Evolutionary conservation across 2,888 invertebrate genomes (phyloP).

Genomic region (Allolobophora icterica): DNA sequence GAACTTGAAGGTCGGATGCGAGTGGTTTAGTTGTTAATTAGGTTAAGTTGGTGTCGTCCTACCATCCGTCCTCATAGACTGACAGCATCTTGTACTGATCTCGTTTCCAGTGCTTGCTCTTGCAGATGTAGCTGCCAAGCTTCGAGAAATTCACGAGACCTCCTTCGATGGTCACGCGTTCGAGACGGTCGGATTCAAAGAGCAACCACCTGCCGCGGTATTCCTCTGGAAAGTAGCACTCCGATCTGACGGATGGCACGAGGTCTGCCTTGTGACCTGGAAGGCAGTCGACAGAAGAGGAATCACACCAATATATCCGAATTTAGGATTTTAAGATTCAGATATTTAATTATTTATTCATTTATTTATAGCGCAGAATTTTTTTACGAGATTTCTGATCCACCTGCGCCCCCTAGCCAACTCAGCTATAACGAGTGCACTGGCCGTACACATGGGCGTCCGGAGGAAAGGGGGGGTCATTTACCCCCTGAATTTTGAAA

Average conservation of each 20-base stretch:
- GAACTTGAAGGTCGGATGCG: no score
- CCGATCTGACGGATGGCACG: constrained; percentile 38
- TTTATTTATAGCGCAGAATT: no score
- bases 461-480: no score
- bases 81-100: constrained; percentile 45
- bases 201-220: constrained; percentile 44
- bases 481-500: no score
- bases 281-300: no score
- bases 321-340: no score
- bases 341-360: no score
- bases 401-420: no score
- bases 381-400: no score
- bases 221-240: constrained; percentile 42
- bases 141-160: constrained; percentile 37
- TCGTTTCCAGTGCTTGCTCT: constrained; percentile 46
- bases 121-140: constrained; percentile 44
- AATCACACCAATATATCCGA: no score
- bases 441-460: no score
- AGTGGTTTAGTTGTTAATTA: neutral
- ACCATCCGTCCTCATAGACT: constrained; percentile 46
- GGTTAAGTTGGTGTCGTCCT: neutral
- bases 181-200: constrained; percentile 35
- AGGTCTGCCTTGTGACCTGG: constrained; percentile 41
- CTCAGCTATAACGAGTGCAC: no score
- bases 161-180: constrained; percentile 33